Base-by-base conservation (phyloP, 2,888 invertebrate species). In the Xiphydria camelus region DNA sequence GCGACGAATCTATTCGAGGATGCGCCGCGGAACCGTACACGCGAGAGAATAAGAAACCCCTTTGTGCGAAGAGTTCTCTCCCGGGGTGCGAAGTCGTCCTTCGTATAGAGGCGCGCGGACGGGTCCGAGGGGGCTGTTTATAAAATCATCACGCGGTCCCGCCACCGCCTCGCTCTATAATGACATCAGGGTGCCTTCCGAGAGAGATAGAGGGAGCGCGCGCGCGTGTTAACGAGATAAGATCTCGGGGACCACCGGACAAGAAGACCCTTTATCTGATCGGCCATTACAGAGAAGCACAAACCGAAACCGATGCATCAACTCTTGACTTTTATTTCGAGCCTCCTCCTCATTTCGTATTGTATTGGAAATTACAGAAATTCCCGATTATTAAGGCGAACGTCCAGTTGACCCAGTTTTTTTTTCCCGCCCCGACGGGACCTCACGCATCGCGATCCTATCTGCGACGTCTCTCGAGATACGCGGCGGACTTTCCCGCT, bases 261-360 rank as follows among this genome's bases (percentile, higher is more conserved):
- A 55, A 57, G 62, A 48, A 52, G 52, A 7, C 26, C 17, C 41
- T 36, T 66, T 67, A 68, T 68, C 68, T 64, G 67, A 68, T 68
- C 59, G 55, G 41, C 61, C 62, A 68, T 68, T 67, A 67, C 56
- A 60, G 57, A 57, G 61, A 62, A 57, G 56, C 58, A 53, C 49
- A 48, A 52, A 54, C 47, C 48, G 34, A 33, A 43, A 32, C 18
- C 59, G 59, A 66, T 64, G 50, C 58, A 56, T 65, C 59, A 64
- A 51, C 40, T 29, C 23, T 47, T 62, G 65, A 66, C 63, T 58
- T 66, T 63, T 62, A 66, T 59, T 33, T 33, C 6, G 15, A 33
- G 17, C 9, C 33, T 19, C 9, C 33, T 19, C 33, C 15, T 33
- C 15, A 18, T 21, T 12, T 4, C 18, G 34, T 15, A 25, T 48